Evolutionary conservation across 2,113 vertebrate species (phyloP).

Genomic region (Lepisosteus oculatus): DNA sequence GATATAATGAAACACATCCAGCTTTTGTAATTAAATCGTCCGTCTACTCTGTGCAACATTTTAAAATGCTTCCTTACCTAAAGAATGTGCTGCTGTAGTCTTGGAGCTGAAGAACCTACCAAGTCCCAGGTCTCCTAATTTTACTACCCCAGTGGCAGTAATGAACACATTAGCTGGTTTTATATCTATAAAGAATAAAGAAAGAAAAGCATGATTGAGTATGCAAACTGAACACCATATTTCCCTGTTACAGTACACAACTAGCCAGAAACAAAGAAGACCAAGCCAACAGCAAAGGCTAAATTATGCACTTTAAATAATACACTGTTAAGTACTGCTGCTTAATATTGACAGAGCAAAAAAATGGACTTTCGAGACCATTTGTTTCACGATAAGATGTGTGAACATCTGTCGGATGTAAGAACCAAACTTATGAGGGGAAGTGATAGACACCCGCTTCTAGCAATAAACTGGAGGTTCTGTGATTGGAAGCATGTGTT

Average conservation of each 20-base stretch:
- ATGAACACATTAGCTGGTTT: conserved; percentile 98
- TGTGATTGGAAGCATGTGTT: conserved; percentile 51
- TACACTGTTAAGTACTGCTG: no score
- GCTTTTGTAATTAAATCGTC: conserved; percentile 42
- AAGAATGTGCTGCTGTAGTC: conserved; percentile 93
- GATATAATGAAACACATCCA: conserved; percentile 72
- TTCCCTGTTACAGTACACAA: no score
- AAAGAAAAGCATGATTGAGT: conserved; percentile 1
- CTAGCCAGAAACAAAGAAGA: no score
- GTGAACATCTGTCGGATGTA: no score
- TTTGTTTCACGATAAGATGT: no score
- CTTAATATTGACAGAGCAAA: no score
- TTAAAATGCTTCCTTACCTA: conserved; percentile 69
- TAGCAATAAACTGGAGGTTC: not conserved
- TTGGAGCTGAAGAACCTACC: conserved; percentile 97
- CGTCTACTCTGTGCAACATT: conserved; percentile 21
- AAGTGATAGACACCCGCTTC: no score
- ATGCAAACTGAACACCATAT: not conserved
- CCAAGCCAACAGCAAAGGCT: no score
- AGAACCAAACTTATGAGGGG: no score
- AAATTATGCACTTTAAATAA: no score
- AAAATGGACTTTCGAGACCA: no score
- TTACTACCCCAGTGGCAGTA: conserved; percentile 95
- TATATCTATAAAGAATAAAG: conserved; percentile 72
- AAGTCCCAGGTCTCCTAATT: conserved; percentile 91